Evolutionary conservation across 92 coral and sea anemone species (phyloP).

Genomic region (Actinostola sp.): DNA sequence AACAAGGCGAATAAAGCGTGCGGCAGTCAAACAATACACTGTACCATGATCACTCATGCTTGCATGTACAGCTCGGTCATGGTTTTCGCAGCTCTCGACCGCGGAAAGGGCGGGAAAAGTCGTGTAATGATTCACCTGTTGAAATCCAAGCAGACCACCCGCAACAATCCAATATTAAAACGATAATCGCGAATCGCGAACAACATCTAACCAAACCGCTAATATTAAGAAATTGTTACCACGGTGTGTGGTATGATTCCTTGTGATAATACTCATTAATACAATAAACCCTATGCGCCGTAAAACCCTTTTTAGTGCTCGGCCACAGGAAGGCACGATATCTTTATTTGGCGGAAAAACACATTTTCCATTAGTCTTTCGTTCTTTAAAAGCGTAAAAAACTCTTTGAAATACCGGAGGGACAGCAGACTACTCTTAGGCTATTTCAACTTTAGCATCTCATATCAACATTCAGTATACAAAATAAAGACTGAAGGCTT

Average conservation of each 20-base stretch:
- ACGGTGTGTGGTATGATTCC: not conserved
- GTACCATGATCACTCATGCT: not conserved
- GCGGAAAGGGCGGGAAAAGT: slow-evolving; percentile 32
- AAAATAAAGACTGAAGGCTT: too few species aligned
- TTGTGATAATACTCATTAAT: too few species aligned
- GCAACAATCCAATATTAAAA: not conserved
- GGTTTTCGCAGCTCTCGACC: not conserved
- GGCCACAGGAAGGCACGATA: not conserved
- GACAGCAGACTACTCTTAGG: not conserved
- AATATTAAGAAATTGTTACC: not conserved
- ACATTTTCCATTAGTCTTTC: not conserved
- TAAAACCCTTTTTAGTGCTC: not conserved
- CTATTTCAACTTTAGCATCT: not conserved
- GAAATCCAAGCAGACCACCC: slow-evolving; percentile 9
- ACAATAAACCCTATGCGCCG: not conserved
- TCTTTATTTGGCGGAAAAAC: not conserved
- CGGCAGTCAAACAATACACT: slow-evolving; percentile 7
- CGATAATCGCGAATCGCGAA: slow-evolving; percentile 9
- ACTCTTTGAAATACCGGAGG: not conserved
- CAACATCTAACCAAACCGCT: slow-evolving; percentile 9
- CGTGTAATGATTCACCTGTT: slow-evolving; percentile 16
- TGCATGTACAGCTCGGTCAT: not conserved
- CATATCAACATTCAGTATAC: too few species aligned
- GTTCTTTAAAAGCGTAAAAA: not conserved
- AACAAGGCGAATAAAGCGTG: slow-evolving; percentile 19